Evolutionary conservation across 2,888 invertebrate species (phyloP).

Genomic region (Dynastes tityus): DNA sequence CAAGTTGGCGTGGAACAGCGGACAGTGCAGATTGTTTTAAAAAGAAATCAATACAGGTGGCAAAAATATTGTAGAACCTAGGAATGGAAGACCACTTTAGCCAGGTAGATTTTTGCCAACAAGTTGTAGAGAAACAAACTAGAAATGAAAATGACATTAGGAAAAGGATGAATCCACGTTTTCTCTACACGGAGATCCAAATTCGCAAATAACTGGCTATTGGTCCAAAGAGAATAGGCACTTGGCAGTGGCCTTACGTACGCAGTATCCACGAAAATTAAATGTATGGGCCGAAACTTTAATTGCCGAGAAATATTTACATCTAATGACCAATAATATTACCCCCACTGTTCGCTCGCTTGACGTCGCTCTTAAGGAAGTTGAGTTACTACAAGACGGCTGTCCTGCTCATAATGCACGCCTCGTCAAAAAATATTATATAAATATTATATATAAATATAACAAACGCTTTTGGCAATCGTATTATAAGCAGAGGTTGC

Average conservation of each 20-base stretch:
- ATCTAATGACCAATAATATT: slow-evolving; percentile 1
- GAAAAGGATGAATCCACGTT: background rate
- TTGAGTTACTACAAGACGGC: slow-evolving; percentile 53
- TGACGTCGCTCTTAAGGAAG: slow-evolving; percentile 50
- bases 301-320: background rate
- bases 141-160: background rate
- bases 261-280: background rate
- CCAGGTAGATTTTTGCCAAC: too few relatives aligned
- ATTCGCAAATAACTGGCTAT: background rate
- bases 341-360: slow-evolving; percentile 18
- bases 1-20: background rate
- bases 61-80: background rate
- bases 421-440: slow-evolving; percentile 39
- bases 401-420: slow-evolving; percentile 52
- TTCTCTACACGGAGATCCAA: background rate
- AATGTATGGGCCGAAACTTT: background rate
- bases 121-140: background rate
- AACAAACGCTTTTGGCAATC: slow-evolving; percentile 42
- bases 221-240: background rate
- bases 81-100: background rate
- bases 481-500: slow-evolving; percentile 36
- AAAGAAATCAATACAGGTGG: background rate
- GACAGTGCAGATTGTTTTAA: slow-evolving; percentile 2
- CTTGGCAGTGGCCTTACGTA: background rate
- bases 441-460: too few relatives aligned